These are phyloP conservation scores for human (Homo sapiens) DNA, from an alignment of 2,113 vertebrate species.

Conservation along the genomic window DNA sequence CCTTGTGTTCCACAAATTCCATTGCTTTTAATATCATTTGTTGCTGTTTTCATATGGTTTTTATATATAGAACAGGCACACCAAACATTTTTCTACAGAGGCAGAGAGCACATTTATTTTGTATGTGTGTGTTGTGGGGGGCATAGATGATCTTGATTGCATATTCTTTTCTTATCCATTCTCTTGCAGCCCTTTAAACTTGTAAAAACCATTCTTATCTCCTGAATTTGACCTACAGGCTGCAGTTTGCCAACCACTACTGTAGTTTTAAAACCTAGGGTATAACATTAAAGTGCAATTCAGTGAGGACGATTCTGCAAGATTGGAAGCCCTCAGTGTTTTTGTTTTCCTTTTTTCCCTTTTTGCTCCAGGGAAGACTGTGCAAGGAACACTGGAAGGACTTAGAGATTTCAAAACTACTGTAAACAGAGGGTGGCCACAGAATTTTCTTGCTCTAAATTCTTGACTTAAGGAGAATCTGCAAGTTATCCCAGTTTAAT, in stretches of 20 bases:
- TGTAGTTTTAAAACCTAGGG: not conserved
- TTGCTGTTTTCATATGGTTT: conserved; percentile 17
- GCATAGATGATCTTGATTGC: not conserved
- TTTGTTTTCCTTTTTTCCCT: not conserved
- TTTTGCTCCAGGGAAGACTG: not conserved
- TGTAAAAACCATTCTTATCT: not conserved
- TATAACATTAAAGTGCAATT: not conserved
- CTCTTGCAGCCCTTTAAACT: not conserved
- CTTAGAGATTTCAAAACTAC: not conserved
- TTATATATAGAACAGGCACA: not conserved
- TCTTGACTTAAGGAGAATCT: not conserved
- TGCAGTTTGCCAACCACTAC: not conserved
- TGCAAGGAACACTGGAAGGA: not conserved
- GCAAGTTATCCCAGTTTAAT: not conserved
- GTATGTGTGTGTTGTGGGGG: not conserved
- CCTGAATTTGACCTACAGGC: not conserved
- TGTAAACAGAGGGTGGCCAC: not conserved
- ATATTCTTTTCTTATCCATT: not conserved
- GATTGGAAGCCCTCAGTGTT: not conserved
- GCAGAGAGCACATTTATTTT: not conserved
- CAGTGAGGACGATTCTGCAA: not conserved
- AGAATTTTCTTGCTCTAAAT: not conserved
- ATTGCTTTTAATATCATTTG: conserved; percentile 41
- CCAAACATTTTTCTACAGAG: not conserved
- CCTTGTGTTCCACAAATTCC: not conserved